Evolutionary conservation across 2,797 vertebrate genomes (phyloP).

Genomic region (Sebastes hopkinsi): DNA sequence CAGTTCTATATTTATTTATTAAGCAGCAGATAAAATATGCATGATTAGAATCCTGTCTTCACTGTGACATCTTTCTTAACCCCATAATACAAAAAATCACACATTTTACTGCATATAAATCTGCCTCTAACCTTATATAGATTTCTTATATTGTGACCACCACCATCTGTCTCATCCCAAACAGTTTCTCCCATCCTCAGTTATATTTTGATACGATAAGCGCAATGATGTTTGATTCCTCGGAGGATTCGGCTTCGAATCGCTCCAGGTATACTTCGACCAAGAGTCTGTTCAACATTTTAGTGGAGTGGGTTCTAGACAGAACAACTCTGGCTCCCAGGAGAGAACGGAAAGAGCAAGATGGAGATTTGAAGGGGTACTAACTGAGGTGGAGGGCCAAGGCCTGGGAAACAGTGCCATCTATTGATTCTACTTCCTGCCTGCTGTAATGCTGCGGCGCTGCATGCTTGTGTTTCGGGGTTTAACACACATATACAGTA

Average conservation of each 20-base stretch:
- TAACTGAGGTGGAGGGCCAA: background rate
- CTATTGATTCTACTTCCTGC: constrained; percentile 57
- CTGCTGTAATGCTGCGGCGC: background rate
- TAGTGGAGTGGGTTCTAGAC: constrained; percentile 43
- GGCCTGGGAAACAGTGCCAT: constrained; percentile 79
- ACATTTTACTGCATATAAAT: constrained; percentile 8
- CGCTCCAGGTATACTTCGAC: constrained; percentile 34
- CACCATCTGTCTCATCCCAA: constrained; percentile 1
- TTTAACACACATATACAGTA: background rate
- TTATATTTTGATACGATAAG: constrained; percentile 34
- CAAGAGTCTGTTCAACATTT: constrained; percentile 57
- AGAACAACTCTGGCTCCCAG: constrained; percentile 43
- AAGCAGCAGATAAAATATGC: background rate
- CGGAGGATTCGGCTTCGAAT: constrained; percentile 25
- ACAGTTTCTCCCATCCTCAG: background rate
- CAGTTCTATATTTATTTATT: background rate
- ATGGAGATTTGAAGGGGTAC: background rate
- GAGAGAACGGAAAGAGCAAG: constrained; percentile 1
- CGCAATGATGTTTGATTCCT: constrained; percentile 23
- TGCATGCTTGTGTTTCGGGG: background rate
- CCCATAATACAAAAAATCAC: background rate
- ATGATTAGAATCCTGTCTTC: background rate
- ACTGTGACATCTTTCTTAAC: background rate
- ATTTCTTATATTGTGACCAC: background rate
- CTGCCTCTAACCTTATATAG: background rate